These are phyloP conservation scores for Periophthalmus modestus DNA, from an alignment of 2,113 vertebrate genomes.

Conservation along the genomic window DNA sequence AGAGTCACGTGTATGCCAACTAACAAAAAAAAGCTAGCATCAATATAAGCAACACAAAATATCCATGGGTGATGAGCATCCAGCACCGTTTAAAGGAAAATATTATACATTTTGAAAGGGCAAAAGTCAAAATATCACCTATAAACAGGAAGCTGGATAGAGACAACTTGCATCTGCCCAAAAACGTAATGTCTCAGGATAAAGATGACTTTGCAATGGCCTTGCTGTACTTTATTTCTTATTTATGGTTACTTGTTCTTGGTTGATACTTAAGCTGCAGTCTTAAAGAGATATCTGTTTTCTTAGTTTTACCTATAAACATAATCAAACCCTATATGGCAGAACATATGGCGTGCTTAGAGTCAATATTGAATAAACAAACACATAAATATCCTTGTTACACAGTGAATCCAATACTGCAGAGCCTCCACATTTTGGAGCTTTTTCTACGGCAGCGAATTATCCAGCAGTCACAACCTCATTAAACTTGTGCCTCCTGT, in stretches of 20 bases:
- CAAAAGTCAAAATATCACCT: no score
- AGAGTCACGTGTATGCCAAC: background rate
- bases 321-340: background rate
- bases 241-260: background rate
- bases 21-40: background rate
- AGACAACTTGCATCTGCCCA: background rate
- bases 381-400: slow-evolving; percentile 1
- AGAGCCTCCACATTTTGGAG: slow-evolving; percentile 39
- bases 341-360: background rate
- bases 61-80: background rate
- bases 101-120: no score
- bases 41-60: background rate
- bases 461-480: slow-evolving; percentile 58
- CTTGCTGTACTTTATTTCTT: background rate
- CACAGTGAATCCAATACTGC: slow-evolving; percentile 16
- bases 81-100: no score
- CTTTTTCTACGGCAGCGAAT: slow-evolving; percentile 32
- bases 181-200: background rate
- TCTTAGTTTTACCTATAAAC: slow-evolving; percentile 15
- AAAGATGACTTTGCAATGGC: background rate
- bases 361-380: background rate
- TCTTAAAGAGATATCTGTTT: background rate
- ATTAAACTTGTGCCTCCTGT: slow-evolving; percentile 59
- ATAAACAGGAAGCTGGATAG: no score
- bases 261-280: background rate